Evolutionary conservation across 1,140 invertebrate species (phyloP).

Genomic region (Teleopsis dalmanni): DNA sequence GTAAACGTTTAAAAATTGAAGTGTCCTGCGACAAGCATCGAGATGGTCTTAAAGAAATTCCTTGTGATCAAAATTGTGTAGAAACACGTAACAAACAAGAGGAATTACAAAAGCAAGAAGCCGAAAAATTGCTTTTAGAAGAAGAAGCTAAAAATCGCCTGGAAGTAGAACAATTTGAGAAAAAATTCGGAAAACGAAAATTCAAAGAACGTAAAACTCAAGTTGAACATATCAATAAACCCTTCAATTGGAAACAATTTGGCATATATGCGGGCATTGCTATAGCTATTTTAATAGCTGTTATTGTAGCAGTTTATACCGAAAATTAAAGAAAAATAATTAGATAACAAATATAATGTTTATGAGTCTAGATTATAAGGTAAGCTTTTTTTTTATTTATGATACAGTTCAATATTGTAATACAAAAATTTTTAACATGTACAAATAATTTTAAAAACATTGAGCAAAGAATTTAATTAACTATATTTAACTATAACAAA

Average conservation of each 20-base stretch:
- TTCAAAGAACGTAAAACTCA: slow-evolving; percentile 42
- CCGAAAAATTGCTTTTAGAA: slow-evolving; percentile 49
- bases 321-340: slow-evolving; percentile 22
- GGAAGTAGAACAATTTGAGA: slow-evolving; percentile 65
- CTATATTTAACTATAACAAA: no score
- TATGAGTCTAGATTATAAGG: no score
- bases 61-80: slow-evolving; percentile 57
- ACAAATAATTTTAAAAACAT: no score
- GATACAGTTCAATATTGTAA: no score
- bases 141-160: slow-evolving; percentile 59
- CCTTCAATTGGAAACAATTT: slow-evolving; percentile 26
- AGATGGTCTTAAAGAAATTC: slow-evolving; percentile 46
- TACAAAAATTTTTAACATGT: no score
- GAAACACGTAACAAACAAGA: slow-evolving; percentile 48
- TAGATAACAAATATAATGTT: no score
- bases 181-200: slow-evolving; percentile 59
- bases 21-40: slow-evolving; percentile 60
- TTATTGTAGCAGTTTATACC: slow-evolving; percentile 30
- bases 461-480: no score
- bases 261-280: slow-evolving; percentile 19
- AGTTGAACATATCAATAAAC: slow-evolving; percentile 15
- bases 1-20: slow-evolving; percentile 61
- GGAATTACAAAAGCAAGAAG: slow-evolving; percentile 48
- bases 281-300: slow-evolving; percentile 19
- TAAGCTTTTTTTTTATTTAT: no score